phyloP scores from a whole-genome alignment of 1,140 invertebrate genomes.

The Pissodes strobi region DNA sequence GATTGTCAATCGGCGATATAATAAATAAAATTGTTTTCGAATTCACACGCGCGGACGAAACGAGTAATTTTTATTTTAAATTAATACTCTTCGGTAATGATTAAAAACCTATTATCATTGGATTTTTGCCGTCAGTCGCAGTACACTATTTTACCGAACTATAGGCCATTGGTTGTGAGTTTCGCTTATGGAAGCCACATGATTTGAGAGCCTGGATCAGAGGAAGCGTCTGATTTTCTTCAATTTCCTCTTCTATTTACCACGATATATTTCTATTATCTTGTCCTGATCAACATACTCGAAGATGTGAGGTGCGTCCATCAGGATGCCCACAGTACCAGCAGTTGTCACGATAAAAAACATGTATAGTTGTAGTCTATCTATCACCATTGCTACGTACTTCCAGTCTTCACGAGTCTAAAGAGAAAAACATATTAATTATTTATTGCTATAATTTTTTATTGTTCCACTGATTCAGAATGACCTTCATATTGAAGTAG shows the following conservation, averaged over 20 bases:
- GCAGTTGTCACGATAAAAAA: slow-evolving; percentile 98
- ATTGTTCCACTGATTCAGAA: too few relatives aligned
- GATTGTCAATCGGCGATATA: slow-evolving; percentile 52
- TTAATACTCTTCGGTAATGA: slow-evolving; percentile 6
- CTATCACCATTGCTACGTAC: slow-evolving; percentile 99
- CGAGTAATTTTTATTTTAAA: slow-evolving; percentile 8
- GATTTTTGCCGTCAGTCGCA: slow-evolving; percentile 27
- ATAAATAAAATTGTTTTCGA: slow-evolving; percentile 44
- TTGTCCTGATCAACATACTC: slow-evolving; percentile 97
- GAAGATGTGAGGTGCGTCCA: slow-evolving; percentile 99
- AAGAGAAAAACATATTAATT: slow-evolving; percentile 29
- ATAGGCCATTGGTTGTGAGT: slow-evolving; percentile 44
- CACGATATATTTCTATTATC: slow-evolving; percentile 92
- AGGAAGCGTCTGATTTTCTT: slow-evolving; percentile 19
- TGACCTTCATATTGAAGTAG: too few relatives aligned
- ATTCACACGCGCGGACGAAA: slow-evolving; percentile 26
- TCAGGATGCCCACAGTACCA: slow-evolving; percentile 92
- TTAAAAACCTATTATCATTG: slow-evolving; percentile 22
- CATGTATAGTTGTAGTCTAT: slow-evolving; percentile 94
- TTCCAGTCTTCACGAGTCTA: slow-evolving; percentile 99
- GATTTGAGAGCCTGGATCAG: slow-evolving; percentile 38
- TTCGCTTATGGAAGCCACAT: slow-evolving; percentile 44
- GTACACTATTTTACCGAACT: slow-evolving; percentile 35
- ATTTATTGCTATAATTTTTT: too few relatives aligned
- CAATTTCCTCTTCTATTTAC: slow-evolving; percentile 70